Percentiles rank a stretch among this genome's conserved stretches.
phyloP scores from a whole-genome alignment of 2,113 vertebrate genomes.

The Gila orcuttii region DNA sequence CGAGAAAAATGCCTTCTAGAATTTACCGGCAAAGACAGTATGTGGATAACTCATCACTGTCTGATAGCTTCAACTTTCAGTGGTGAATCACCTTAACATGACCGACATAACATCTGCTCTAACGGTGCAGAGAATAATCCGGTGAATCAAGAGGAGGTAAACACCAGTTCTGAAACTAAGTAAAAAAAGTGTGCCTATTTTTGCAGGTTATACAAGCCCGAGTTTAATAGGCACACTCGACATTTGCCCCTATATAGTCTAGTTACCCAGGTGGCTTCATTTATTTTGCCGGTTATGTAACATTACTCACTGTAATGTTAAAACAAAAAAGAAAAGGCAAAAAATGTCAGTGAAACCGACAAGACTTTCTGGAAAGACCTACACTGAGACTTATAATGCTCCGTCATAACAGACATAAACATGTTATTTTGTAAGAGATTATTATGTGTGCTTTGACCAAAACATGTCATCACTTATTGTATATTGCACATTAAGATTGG shows the following conservation, averaged over 20 bases:
- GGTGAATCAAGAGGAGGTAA: background rate
- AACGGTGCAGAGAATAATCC: background rate
- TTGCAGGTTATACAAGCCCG: background rate
- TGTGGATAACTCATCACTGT: slow-evolving; percentile 33
- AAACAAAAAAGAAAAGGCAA: background rate
- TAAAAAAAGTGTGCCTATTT: background rate
- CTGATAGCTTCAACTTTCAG: slow-evolving; percentile 22
- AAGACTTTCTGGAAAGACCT: background rate
- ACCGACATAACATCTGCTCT: slow-evolving; percentile 15
- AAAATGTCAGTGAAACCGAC: background rate
- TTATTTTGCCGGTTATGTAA: slow-evolving; percentile 46
- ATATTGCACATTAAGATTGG: background rate
- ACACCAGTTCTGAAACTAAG: background rate
- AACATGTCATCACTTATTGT: background rate
- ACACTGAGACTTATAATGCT: background rate
- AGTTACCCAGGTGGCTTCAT: slow-evolving; percentile 27
- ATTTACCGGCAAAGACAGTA: slow-evolving; percentile 34
- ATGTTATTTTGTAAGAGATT: slow-evolving; percentile 3
- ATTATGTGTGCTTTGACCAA: slow-evolving; percentile 20
- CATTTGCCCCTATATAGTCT: background rate
- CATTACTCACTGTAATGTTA: background rate
- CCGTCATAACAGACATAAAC: background rate
- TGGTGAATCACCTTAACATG: slow-evolving; percentile 36
- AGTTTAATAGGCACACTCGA: background rate
- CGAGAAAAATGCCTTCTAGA: slow-evolving; percentile 8